Percentiles rank a stretch among this genome's conserved stretches.
Evolutionary conservation across 2,113 vertebrate species (phyloP).

Genomic region (Megaleporinus macrocephalus): DNA sequence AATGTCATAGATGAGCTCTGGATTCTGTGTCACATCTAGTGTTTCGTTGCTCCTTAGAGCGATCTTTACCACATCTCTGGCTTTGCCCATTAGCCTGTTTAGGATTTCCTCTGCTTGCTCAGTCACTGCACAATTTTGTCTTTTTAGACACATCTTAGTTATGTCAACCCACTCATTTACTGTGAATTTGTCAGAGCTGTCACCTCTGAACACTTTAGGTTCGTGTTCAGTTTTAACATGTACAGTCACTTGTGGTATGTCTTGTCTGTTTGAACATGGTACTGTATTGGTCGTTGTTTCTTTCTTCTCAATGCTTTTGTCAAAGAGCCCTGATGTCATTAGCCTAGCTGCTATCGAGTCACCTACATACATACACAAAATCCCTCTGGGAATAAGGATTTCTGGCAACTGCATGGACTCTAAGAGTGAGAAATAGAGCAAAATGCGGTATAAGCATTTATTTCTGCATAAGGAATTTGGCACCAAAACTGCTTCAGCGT

Average conservation of each 20-base stretch:
- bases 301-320: too few relatives aligned
- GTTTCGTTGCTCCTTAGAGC: too few relatives aligned
- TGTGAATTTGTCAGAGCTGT: neutral
- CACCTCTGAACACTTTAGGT: neutral
- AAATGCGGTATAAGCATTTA: too few relatives aligned
- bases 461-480: too few relatives aligned
- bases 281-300: neutral
- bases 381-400: too few relatives aligned
- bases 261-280: neutral
- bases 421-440: too few relatives aligned
- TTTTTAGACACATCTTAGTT: neutral
- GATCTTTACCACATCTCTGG: too few relatives aligned
- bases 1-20: neutral
- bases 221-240: neutral
- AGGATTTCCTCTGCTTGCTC: neutral
- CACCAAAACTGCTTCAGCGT: too few relatives aligned
- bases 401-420: too few relatives aligned
- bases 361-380: too few relatives aligned
- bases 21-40: neutral
- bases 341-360: neutral
- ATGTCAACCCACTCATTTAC: conserved; percentile 11
- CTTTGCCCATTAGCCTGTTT: neutral
- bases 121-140: neutral
- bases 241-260: neutral
- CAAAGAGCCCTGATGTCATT: neutral